These are phyloP conservation scores for Folsomia candida DNA, from an alignment of 2,888 invertebrate genomes.

Conservation along the genomic window DNA sequence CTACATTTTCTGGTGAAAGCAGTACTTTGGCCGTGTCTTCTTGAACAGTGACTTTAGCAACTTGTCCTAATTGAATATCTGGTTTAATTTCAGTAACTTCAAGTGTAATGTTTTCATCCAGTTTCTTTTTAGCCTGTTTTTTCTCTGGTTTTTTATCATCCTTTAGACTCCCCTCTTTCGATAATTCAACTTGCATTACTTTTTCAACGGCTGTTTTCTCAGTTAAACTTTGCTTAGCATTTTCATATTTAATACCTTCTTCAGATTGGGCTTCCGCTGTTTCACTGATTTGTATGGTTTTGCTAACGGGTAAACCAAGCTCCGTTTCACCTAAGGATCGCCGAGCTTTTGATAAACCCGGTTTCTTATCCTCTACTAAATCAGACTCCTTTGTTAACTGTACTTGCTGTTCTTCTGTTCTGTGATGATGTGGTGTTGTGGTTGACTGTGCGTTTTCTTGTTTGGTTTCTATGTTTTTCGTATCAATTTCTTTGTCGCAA, in stretches of 20 bases:
- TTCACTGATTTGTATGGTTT: not conserved
- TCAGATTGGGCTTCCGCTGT: not conserved
- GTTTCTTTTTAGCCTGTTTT: not conserved
- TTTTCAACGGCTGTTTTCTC: not conserved
- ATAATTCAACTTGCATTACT: not conserved
- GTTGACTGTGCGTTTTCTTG: not conserved
- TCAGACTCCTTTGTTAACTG: not conserved
- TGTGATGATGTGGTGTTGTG: not conserved
- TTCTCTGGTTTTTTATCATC: not conserved
- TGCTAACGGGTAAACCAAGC: not conserved
- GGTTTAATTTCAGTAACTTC: not conserved
- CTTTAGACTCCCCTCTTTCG: not conserved
- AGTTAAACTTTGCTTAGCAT: not conserved
- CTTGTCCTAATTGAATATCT: not conserved
- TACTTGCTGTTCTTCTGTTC: not conserved
- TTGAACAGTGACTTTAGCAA: not conserved
- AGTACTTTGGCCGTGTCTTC: not conserved
- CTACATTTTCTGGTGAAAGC: not conserved
- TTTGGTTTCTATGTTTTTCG: not conserved
- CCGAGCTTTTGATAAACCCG: not conserved
- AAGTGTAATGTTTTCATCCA: not conserved
- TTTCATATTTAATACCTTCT: not conserved
- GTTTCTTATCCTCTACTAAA: not conserved
- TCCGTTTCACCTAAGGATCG: not conserved
- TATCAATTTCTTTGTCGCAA: constrained; percentile 4